Conservation (phyloP, 1,140 invertebrate species). For the Zaprionus tsacasi region DNA sequence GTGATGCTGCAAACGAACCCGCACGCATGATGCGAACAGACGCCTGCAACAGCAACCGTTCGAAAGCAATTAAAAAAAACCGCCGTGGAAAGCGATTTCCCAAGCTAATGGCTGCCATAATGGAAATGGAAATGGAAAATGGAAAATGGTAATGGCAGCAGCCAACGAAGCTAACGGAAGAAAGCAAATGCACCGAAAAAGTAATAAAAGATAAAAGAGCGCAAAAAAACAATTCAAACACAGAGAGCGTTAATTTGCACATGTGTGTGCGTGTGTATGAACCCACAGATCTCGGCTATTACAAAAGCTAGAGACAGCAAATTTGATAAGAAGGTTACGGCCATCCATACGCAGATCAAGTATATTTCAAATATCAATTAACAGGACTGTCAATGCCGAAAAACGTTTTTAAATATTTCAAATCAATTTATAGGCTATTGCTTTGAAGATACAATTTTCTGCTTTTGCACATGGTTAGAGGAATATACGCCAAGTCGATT, state of each 20-base stretch:
- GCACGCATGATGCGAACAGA: slow-evolving; percentile 49
- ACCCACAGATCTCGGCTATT: neutral
- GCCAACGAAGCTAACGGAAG: slow-evolving; percentile 39
- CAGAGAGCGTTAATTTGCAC: neutral
- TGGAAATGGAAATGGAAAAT: slow-evolving; percentile 57
- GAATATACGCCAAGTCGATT: too few species aligned
- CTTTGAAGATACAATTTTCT: too few species aligned
- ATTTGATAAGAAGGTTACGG: neutral
- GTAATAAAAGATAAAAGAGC: slow-evolving; percentile 10
- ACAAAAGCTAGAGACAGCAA: neutral
- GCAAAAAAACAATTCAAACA: neutral
- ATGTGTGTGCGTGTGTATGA: neutral
- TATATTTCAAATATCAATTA: neutral
- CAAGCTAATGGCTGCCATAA: slow-evolving; percentile 62
- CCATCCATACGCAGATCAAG: neutral
- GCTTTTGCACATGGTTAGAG: too few species aligned
- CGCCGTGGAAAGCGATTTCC: slow-evolving; percentile 53
- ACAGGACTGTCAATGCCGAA: neutral
- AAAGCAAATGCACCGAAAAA: slow-evolving; percentile 35
- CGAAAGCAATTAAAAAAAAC: slow-evolving; percentile 70
- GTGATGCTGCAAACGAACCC: slow-evolving; percentile 44
- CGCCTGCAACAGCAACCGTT: slow-evolving; percentile 38
- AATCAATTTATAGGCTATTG: too few species aligned
- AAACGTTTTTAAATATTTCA: too few species aligned
- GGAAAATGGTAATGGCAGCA: slow-evolving; percentile 43